Percentiles rank a stretch among this genome's conserved stretches.
Conservation (phyloP, 2,797 vertebrate genomes). For the Fistularia commersonii region DNA sequence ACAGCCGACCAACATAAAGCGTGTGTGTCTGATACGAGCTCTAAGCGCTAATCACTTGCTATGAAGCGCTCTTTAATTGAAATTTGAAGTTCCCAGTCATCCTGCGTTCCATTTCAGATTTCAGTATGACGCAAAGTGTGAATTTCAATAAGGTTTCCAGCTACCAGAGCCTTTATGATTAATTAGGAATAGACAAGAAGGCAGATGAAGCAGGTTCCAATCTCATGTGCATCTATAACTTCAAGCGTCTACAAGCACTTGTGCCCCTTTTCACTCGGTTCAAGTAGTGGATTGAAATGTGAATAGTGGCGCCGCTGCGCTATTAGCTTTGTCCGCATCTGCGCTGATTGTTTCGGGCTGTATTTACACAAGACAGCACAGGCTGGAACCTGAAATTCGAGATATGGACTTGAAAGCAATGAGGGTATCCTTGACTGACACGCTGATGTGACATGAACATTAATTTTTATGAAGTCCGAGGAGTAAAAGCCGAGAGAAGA, state of each 20-base stretch:
- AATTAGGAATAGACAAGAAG: constrained; percentile 11
- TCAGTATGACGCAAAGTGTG: constrained; percentile 29
- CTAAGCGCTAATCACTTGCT: constrained; percentile 23
- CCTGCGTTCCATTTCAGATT: constrained; percentile 25
- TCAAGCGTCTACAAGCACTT: not conserved
- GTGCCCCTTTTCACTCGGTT: not conserved
- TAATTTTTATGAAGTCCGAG: too few species aligned
- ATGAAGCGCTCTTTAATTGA: constrained; percentile 26
- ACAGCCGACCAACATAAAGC: constrained; percentile 12
- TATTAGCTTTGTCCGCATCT: not conserved
- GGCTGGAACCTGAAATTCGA: constrained; percentile 14
- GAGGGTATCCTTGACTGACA: constrained; percentile 27
- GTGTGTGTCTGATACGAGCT: constrained; percentile 5
- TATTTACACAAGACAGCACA: constrained; percentile 13
- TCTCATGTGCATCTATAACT: constrained; percentile 12
- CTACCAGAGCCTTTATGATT: constrained; percentile 30
- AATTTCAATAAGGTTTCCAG: constrained; percentile 28
- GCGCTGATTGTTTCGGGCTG: constrained; percentile 10
- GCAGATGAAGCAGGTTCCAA: constrained; percentile 8
- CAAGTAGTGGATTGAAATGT: not conserved
- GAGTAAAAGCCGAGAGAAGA: too few species aligned
- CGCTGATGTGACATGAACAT: constrained; percentile 2
- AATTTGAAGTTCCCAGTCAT: constrained; percentile 30
- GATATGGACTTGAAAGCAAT: not conserved
- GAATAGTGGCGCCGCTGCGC: not conserved